These are phyloP conservation scores for Sciurus carolinensis DNA, from an alignment of 2,797 vertebrate species.

Conservation along the genomic window DNA sequence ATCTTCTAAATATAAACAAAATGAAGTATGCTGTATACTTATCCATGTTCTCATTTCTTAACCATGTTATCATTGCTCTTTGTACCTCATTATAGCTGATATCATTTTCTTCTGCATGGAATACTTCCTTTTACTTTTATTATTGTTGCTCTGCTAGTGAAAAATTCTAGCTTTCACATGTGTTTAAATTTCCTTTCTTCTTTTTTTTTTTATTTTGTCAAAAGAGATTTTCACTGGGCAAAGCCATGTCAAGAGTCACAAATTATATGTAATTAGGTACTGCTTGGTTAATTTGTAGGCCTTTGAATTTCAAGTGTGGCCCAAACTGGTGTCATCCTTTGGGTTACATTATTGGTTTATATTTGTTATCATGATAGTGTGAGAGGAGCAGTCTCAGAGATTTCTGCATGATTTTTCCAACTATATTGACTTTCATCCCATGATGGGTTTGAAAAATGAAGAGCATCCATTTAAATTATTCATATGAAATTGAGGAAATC, in stretches of 20 bases:
- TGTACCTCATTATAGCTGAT: background rate
- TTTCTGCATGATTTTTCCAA: background rate
- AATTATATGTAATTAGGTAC: background rate
- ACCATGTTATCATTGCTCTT: background rate
- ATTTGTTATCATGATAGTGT: background rate
- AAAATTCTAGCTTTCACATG: background rate
- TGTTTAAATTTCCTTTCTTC: background rate
- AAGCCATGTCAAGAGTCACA: background rate
- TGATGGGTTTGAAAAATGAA: background rate
- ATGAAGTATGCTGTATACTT: background rate
- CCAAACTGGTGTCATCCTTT: background rate
- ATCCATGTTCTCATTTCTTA: background rate
- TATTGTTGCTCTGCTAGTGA: background rate
- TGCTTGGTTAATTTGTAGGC: background rate
- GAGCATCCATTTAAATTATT: background rate
- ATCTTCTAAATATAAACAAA: conserved; percentile 20
- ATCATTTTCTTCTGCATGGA: background rate
- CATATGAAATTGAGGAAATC: background rate
- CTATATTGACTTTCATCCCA: background rate
- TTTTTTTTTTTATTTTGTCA: background rate
- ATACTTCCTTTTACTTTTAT: background rate
- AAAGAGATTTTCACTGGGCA: background rate
- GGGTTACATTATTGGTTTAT: background rate
- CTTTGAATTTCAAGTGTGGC: background rate
- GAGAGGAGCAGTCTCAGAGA: background rate